These are phyloP conservation scores for Urophycis tenuis DNA, from an alignment of 2,797 vertebrate species.

Conservation along the genomic window DNA sequence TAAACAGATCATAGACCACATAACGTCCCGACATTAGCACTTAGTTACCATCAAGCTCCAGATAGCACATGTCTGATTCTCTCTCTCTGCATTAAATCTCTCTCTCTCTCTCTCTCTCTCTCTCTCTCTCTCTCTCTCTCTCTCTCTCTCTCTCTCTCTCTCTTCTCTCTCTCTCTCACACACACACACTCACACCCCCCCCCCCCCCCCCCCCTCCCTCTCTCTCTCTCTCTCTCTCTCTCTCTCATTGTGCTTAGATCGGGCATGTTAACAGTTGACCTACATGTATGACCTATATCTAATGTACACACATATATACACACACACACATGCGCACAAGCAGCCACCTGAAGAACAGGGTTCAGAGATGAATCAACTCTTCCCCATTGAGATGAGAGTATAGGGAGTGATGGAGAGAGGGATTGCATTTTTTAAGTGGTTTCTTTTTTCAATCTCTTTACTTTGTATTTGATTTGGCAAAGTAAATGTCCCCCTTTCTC, in stretches of 20 bases:
- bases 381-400: too few species aligned
- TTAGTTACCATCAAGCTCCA: neutral
- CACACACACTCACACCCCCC: too few species aligned
- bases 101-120: too few species aligned
- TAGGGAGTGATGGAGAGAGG: too few species aligned
- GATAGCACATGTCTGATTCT: neutral
- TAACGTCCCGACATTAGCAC: neutral
- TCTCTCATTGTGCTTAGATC: neutral
- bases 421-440: neutral
- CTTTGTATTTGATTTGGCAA: too few species aligned
- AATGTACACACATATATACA: constrained; percentile 10
- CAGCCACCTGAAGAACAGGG: too few species aligned
- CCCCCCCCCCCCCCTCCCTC: neutral
- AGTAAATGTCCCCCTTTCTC: too few species aligned
- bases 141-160: neutral
- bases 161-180: neutral
- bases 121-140: too few species aligned
- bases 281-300: neutral
- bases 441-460: neutral
- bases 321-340: neutral
- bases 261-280: neutral
- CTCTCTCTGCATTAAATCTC: too few species aligned
- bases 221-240: neutral
- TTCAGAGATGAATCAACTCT: too few species aligned
- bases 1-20: neutral